Evolutionary conservation across 2,797 vertebrate species (phyloP).

Genomic region (Gorsachius magnificus): DNA sequence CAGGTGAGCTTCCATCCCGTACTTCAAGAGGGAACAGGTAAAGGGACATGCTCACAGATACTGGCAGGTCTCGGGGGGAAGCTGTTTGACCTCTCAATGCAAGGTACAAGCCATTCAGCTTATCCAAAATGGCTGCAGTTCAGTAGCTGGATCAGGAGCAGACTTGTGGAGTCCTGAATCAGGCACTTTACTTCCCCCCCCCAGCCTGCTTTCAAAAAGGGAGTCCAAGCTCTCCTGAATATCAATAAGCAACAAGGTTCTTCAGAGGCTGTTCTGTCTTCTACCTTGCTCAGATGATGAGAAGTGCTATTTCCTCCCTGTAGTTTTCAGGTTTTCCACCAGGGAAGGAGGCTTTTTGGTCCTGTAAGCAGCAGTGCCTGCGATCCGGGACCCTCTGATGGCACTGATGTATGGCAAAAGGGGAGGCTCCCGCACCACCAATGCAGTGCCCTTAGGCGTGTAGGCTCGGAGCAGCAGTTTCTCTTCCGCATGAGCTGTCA

Average conservation of each 20-base stretch:
- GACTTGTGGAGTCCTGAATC: not conserved
- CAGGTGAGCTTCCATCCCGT: not conserved
- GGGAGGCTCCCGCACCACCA: slow-evolving; percentile 80
- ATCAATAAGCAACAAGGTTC: not conserved
- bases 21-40: not conserved
- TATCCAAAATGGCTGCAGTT: not conserved
- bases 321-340: slow-evolving; percentile 68
- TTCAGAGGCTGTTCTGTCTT: not conserved
- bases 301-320: not conserved
- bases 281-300: not conserved
- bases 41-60: not conserved
- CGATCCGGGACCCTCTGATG: slow-evolving; percentile 83
- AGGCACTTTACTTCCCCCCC: not conserved
- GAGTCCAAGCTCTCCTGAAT: not conserved
- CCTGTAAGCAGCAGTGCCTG: slow-evolving; percentile 80
- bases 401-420: slow-evolving; percentile 84
- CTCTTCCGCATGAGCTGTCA: slow-evolving; percentile 78
- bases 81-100: not conserved
- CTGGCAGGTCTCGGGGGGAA: not conserved
- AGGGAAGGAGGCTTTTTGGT: slow-evolving; percentile 71
- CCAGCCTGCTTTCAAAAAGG: not conserved
- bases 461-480: slow-evolving; percentile 80
- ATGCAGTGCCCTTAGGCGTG: slow-evolving; percentile 69
- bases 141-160: not conserved
- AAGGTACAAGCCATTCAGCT: not conserved